Base-by-base conservation (phyloP, 37 sponge, comb jelly and placozoan genomes). In the Chondrosia reniformis region DNA sequence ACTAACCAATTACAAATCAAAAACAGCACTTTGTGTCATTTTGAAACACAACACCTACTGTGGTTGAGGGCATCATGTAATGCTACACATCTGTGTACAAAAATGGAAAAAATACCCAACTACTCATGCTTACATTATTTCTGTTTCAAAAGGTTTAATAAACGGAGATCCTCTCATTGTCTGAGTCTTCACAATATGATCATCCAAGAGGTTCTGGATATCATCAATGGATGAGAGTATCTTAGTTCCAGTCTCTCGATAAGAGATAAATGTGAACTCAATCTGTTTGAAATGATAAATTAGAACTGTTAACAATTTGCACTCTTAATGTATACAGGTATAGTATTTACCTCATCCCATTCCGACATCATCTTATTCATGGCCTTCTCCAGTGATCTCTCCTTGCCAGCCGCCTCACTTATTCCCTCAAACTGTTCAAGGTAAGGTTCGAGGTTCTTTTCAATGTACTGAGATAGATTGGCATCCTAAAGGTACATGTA, bases 161-260 rank as follows among this genome's bases (percentile, higher is more conserved):
- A 99, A 99, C 15, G 99, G 96, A 10, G 99, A 99, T 15, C 99
- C 99, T 67, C 89, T 84, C 99, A 99, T 99, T 27, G 99, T 99
- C 88, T 99, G 99, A 30, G 99, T 99, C 84, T 99, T 99, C 39
- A 99, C 99, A 76, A 99, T 99, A 80, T 99, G 99, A 63, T 99
- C 99, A 36, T 99, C 99, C 19, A 99, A 83, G 4, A 95, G 81
- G 77, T 91, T 95, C 83, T 99, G 99, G 34, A 99, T 89, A 56
- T 99, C 99, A 80, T 99, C 99, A 59, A 99, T 84, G 15, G 87
- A 76, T 0, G 96, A 88, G 31, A 99, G 92, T 49, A 99, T 95
- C 89, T 89, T 94, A 34, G 99, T 99, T 7, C 99, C 99, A 63
- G 89, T 94, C 82, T 97, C 97, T 72, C 97, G 92, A 72, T 97